Evolutionary conservation across 2,113 vertebrate species (phyloP).

Genomic region (Carassius gibelio): DNA sequence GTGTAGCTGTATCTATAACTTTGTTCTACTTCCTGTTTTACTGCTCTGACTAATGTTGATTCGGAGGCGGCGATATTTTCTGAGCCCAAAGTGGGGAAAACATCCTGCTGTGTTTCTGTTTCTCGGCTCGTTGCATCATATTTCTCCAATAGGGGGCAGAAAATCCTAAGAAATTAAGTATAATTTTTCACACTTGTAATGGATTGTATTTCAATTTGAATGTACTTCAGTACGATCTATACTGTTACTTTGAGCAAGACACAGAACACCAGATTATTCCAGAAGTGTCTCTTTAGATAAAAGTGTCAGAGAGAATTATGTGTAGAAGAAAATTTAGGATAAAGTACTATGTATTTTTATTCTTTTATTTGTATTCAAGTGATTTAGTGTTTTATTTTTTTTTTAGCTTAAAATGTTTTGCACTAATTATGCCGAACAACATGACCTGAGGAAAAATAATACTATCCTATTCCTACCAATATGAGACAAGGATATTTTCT

Average conservation of each 20-base stretch:
- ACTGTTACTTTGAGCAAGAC: not conserved
- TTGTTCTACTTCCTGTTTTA: slow-evolving; percentile 11
- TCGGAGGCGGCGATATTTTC: not conserved
- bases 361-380: not conserved
- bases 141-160: slow-evolving; percentile 4
- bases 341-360: not conserved
- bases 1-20: not conserved
- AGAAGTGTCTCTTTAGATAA: not conserved
- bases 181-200: not conserved
- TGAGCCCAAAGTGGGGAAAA: not conserved
- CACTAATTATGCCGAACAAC: not conserved
- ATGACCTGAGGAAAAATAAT: not conserved
- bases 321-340: no score
- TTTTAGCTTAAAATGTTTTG: not conserved
- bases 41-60: not conserved
- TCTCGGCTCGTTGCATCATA: not conserved
- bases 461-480: not conserved
- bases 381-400: not conserved
- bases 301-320: not conserved
- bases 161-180: not conserved
- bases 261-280: not conserved
- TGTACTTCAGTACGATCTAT: no score
- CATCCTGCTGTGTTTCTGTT: not conserved
- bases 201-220: not conserved
- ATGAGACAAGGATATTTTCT: no score